A percentile compares a stretch with the other conserved stretches of the same genome.
Evolutionary conservation across 2,797 vertebrate species (phyloP).

Genomic region (Ibycter americanus): DNA sequence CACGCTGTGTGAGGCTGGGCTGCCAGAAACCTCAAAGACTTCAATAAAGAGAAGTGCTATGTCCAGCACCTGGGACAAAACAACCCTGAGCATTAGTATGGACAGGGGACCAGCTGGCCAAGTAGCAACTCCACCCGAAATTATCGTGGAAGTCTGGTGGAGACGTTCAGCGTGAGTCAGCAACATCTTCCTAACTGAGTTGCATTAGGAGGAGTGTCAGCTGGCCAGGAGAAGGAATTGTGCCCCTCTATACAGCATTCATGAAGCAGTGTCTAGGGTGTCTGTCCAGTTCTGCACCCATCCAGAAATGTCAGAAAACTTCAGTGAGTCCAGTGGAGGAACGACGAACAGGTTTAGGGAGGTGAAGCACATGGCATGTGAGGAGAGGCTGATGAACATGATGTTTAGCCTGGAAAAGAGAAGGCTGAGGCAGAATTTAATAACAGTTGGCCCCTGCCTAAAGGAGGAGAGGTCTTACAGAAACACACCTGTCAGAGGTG

Average conservation of each 20-base stretch:
- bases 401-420: background rate
- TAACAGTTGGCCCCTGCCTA: background rate
- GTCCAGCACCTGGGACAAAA: background rate
- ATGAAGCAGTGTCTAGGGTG: accelerated
- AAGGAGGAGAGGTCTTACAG: background rate
- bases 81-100: background rate
- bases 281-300: background rate
- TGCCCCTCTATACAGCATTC: background rate
- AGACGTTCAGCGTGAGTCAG: background rate
- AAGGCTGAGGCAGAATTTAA: background rate
- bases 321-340: background rate
- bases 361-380: background rate
- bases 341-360: background rate
- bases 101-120: background rate
- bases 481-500: background rate
- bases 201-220: background rate
- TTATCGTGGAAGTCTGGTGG: background rate
- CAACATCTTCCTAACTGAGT: background rate
- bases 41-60: background rate
- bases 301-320: background rate
- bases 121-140: background rate
- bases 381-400: background rate
- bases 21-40: background rate
- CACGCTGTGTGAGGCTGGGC: background rate
- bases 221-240: background rate